phyloP scores from a whole-genome alignment of 2,888 invertebrate species.

The Cryptus viduatorius region DNA sequence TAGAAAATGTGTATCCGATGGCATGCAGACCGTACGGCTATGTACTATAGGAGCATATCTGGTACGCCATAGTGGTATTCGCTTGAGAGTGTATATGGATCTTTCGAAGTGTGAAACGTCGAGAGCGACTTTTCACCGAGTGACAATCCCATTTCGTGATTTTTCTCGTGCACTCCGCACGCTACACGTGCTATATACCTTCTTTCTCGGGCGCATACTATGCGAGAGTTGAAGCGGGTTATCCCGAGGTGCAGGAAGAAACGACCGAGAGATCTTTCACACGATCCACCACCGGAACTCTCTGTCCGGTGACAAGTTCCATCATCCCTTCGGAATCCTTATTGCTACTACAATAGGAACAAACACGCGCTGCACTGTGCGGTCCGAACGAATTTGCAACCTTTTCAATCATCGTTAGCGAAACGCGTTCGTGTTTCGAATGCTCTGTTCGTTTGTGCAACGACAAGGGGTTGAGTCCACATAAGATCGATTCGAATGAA shows the following conservation, averaged over 20 bases:
- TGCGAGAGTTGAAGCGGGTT: neutral
- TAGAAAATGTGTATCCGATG: constrained; percentile 30
- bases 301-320: constrained; percentile 23
- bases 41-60: neutral
- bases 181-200: neutral
- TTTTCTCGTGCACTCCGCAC: constrained; percentile 37
- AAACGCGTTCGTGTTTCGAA: too few relatives aligned
- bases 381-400: neutral
- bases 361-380: neutral
- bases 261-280: constrained; percentile 16
- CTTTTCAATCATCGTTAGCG: neutral
- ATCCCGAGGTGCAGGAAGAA: constrained; percentile 11
- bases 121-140: constrained; percentile 61
- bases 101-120: constrained; percentile 41
- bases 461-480: too few relatives aligned
- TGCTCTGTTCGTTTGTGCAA: too few relatives aligned
- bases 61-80: neutral
- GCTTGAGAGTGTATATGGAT: constrained; percentile 2
- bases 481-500: too few relatives aligned
- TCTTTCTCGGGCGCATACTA: constrained; percentile 19
- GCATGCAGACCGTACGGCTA: constrained; percentile 24
- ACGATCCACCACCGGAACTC: constrained; percentile 8
- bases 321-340: neutral
- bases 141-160: constrained; percentile 67
- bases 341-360: constrained; percentile 6